Evolutionary conservation across 2,797 vertebrate genomes (phyloP).

Genomic region (Scyliorhinus canicula): DNA sequence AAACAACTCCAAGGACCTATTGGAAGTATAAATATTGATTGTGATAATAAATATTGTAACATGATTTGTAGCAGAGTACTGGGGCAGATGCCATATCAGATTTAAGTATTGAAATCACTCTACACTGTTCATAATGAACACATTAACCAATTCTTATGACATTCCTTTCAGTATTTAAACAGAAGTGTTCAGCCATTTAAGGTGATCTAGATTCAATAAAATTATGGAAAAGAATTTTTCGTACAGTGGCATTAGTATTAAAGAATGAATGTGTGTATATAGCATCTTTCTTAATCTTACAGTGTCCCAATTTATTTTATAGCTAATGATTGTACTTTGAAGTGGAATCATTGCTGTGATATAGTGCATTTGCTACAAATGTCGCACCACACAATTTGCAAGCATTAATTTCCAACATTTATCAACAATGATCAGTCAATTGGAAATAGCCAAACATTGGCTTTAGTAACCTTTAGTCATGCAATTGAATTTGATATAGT

Average conservation of each 20-base stretch:
- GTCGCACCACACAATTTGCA: neutral
- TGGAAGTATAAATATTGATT: neutral
- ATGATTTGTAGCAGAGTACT: neutral
- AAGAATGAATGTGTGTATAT: neutral
- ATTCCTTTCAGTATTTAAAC: neutral
- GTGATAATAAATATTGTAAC: neutral
- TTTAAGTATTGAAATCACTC: neutral
- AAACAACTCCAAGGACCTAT: neutral
- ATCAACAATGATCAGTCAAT: constrained; percentile 16
- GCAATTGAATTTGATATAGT: neutral
- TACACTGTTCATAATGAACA: neutral
- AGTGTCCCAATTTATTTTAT: neutral
- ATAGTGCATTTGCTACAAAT: neutral
- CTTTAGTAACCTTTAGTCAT: neutral
- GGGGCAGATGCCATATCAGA: neutral
- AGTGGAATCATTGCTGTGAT: neutral
- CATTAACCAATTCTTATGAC: neutral
- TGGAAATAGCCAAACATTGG: neutral
- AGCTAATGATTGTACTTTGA: neutral
- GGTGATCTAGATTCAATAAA: neutral
- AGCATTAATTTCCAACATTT: constrained; percentile 2
- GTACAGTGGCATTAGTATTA: neutral
- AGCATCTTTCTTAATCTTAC: neutral
- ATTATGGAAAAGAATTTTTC: neutral
- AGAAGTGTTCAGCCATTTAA: neutral